Evolutionary conservation across 2,113 vertebrate species (phyloP).

Genomic region (Elgaria multicarinata): DNA sequence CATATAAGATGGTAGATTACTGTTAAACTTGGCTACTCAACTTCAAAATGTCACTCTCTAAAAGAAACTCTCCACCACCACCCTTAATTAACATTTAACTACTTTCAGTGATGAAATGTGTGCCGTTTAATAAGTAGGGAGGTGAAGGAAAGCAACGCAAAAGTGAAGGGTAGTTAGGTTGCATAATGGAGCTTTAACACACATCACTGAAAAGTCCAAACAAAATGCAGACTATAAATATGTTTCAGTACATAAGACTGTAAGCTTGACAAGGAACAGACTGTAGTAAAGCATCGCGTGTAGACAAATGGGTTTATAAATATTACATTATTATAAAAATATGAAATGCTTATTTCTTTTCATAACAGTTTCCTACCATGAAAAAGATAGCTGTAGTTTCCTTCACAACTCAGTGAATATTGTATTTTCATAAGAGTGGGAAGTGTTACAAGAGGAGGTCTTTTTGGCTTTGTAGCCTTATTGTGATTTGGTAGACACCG

Average conservation of each 20-base stretch:
- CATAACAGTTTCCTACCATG: background rate
- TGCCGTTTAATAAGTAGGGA: background rate
- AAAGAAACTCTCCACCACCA: background rate
- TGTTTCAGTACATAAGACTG: too few species aligned
- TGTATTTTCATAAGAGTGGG: background rate
- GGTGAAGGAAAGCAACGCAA: background rate
- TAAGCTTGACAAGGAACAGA: background rate
- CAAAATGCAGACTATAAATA: background rate
- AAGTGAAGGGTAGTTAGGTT: background rate
- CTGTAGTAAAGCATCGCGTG: fast-evolving
- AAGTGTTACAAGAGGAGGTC: background rate
- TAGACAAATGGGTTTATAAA: background rate
- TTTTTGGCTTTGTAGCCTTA: background rate
- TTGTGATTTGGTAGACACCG: background rate
- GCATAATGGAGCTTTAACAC: background rate
- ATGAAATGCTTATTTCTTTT: background rate
- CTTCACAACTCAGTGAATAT: background rate
- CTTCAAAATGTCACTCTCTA: background rate
- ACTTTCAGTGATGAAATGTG: background rate
- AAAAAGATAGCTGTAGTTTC: background rate
- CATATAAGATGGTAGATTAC: background rate
- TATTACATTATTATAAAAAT: background rate
- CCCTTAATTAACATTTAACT: background rate
- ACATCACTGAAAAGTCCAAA: background rate
- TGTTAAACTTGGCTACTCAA: background rate